These are phyloP conservation scores for Ia io DNA, from an alignment of 2,113 vertebrate genomes.

Conservation along the genomic window DNA sequence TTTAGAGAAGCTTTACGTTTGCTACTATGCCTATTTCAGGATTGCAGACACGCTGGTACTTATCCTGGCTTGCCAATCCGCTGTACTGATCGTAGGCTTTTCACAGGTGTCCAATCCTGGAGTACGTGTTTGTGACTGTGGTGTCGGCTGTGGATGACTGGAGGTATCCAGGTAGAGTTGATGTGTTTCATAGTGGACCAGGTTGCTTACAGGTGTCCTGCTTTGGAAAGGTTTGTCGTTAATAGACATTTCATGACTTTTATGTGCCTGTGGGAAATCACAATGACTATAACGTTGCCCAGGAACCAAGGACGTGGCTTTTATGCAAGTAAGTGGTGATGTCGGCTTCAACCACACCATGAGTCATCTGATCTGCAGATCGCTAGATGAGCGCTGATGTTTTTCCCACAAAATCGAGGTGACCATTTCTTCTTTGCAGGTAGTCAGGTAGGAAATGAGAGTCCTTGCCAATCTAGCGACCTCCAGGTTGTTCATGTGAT, in stretches of 20 bases:
- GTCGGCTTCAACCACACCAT: background rate
- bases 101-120: too few species aligned
- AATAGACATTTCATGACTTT: background rate
- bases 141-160: too few species aligned
- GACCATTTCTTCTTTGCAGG: background rate
- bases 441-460: background rate
- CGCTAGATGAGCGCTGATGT: background rate
- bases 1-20: too few species aligned
- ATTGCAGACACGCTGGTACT: rapidly evolving
- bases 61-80: too few species aligned
- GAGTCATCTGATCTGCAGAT: background rate
- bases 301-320: too few species aligned
- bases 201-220: too few species aligned
- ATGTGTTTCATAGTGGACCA: too few species aligned
- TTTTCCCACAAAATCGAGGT: background rate
- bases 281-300: background rate
- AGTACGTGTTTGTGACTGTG: too few species aligned
- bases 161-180: too few species aligned
- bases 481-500: background rate
- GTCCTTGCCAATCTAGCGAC: background rate
- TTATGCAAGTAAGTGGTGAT: too few species aligned
- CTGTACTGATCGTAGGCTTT: too few species aligned
- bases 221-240: background rate
- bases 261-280: background rate
- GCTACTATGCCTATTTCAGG: too few species aligned